Base-by-base conservation (phyloP, 2,113 vertebrate species). In the Indicator indicator region DNA sequence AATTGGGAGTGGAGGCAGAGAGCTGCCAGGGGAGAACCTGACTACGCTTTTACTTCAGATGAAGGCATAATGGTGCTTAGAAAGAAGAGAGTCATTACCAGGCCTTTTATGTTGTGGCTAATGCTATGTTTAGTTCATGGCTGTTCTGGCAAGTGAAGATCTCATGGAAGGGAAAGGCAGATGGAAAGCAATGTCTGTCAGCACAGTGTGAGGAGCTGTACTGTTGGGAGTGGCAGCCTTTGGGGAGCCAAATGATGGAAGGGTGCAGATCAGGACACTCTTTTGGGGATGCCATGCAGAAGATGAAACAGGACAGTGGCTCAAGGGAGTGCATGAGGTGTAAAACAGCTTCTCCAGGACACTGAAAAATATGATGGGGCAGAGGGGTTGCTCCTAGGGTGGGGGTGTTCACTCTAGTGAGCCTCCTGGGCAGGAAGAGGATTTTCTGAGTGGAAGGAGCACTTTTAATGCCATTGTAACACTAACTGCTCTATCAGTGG, bases 61-160 rank as follows among this genome's bases (percentile, higher is more conserved):
- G 68, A 33, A 64, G 46, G 67, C 28, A 32, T 46, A 67, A 85
- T 12, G 32, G 60, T 68, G 38, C 12, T 48, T 23, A 62, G 74
- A 28, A 76, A 71, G 76, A 70, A 42, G 4, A 48, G 12, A 65
- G n/a, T 56, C 12, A 30, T 50, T 52, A 16, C 9, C 30, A 59
- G 63, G 15, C 8, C 32, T 76, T 64, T 59, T 4, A 32, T 52
- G 60, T 62, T 58, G 9, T 28, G 19, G 16, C 52, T 89, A 82
- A 50, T 33, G 44, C 71, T 95, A 5, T 76, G 33, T 76, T 75
- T 77, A 71, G 58, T 0, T 0, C 23, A 3, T 21, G 26, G 36
- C 33, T 4, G 0, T 42, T 70, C 30, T 59, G 74, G 27, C 14
- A 16, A 46, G 56, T 0, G 0, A 63, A 63, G 40, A 6, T 46